Evolutionary conservation across 2,797 vertebrate genomes (phyloP).

Genomic region (Margarornis squamiger): DNA sequence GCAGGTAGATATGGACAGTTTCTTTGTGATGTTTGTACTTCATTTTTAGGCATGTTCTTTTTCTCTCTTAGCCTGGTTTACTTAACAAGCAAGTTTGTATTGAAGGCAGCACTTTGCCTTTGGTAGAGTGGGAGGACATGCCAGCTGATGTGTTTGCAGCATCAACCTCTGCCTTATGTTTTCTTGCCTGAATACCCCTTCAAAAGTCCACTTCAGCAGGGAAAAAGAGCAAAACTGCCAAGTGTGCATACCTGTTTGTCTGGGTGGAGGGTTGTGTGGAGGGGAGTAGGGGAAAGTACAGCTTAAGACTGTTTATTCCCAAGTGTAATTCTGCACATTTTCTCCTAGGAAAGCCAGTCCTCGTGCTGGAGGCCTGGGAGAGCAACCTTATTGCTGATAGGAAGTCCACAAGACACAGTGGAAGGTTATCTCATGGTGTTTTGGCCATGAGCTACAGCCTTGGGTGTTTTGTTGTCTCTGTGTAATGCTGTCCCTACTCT

Average conservation of each 20-base stretch:
- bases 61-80: not conserved
- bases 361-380: not conserved
- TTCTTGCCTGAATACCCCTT: not conserved
- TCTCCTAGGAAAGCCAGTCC: not conserved
- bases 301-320: not conserved
- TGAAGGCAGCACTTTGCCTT: not conserved
- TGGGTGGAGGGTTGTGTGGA: not conserved
- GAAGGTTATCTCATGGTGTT: not conserved
- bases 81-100: not conserved
- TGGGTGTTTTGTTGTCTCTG: not conserved
- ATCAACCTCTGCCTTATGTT: not conserved
- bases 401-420: not conserved
- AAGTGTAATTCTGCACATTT: not conserved
- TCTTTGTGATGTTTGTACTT: not conserved
- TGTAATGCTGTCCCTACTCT: not conserved
- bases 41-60: not conserved
- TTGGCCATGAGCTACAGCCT: not conserved
- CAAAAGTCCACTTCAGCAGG: not conserved
- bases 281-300: not conserved
- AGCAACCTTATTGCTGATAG: not conserved
- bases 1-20: not conserved
- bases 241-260: not conserved
- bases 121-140: rapidly evolving
- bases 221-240: not conserved
- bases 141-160: not conserved